Conservation (phyloP, 2,797 vertebrate species). For the Thripadectes ignobilis region DNA sequence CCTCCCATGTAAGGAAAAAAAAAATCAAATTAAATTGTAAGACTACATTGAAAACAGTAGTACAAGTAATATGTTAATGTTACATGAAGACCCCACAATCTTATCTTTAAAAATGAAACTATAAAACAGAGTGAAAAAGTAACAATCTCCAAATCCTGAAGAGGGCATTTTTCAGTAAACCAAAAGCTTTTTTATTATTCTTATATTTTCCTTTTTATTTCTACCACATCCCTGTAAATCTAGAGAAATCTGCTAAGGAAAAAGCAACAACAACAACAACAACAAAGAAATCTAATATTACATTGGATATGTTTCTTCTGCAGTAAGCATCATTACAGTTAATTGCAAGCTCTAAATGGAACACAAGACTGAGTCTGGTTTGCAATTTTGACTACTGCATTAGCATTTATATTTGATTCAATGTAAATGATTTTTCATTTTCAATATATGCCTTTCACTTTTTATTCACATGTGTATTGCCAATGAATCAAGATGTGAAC, state of each 20-base stretch:
- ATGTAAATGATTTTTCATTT: slow-evolving; percentile 26
- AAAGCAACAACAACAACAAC: background rate
- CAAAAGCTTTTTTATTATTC: rapidly evolving
- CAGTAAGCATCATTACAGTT: slow-evolving; percentile 1
- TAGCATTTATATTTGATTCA: slow-evolving; percentile 52
- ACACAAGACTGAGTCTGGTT: background rate
- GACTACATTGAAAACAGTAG: background rate
- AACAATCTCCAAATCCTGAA: background rate
- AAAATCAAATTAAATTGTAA: background rate
- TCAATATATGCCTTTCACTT: background rate
- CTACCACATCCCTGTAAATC: background rate
- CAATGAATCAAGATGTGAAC: background rate
- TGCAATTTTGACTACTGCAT: slow-evolving; percentile 27
- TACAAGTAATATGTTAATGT: background rate
- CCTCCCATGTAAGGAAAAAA: background rate
- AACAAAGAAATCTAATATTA: background rate
- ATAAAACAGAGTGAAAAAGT: background rate
- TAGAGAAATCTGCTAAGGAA: background rate
- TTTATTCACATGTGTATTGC: background rate
- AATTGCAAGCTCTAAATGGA: slow-evolving; percentile 35
- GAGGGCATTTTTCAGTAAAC: background rate
- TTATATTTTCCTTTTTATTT: background rate
- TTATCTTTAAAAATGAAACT: background rate
- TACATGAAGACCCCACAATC: background rate
- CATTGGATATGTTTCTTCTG: background rate